phyloP scores from a whole-genome alignment of 92 coral and sea anemone genomes.

The Hydrozoanthus gracilis region DNA sequence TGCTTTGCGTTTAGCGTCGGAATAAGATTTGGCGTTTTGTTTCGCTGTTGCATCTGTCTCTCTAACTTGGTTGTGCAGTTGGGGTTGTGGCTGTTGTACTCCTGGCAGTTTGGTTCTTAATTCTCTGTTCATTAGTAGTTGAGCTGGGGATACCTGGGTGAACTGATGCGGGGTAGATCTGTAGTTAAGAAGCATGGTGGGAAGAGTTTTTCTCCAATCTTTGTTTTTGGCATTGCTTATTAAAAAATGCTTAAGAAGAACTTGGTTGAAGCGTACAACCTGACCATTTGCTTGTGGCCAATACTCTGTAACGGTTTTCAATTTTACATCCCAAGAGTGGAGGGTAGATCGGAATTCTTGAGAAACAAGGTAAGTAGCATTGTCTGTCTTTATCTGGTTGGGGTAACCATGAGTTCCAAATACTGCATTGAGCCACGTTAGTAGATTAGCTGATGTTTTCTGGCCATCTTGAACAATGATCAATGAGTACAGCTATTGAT shows the following conservation, averaged over 20 bases:
- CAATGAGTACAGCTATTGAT: conserved; percentile 12
- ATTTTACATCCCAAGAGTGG: conserved; percentile 39
- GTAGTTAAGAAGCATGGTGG: background rate
- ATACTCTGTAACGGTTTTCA: conserved; percentile 37
- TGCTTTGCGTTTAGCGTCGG: no score
- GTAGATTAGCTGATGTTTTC: conserved; percentile 44
- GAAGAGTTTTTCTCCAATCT: conserved; percentile 6
- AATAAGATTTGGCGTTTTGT: no score
- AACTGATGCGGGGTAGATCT: no score
- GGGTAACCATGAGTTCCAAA: conserved; percentile 39
- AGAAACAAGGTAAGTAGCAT: conserved; percentile 52
- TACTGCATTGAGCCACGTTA: background rate
- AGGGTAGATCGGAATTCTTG: conserved; percentile 32
- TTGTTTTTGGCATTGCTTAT: background rate
- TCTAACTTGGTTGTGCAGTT: no score
- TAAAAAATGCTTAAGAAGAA: background rate
- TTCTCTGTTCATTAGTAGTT: no score
- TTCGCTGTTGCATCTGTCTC: no score
- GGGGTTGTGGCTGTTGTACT: no score
- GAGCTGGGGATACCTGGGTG: no score
- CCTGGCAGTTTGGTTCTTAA: no score
- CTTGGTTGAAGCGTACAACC: conserved; percentile 27
- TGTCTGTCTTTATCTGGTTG: conserved; percentile 34
- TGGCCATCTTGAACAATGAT: no score
- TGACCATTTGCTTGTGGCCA: conserved; percentile 74